Conservation (phyloP, 2,113 vertebrate genomes). For the Indicator indicator region DNA sequence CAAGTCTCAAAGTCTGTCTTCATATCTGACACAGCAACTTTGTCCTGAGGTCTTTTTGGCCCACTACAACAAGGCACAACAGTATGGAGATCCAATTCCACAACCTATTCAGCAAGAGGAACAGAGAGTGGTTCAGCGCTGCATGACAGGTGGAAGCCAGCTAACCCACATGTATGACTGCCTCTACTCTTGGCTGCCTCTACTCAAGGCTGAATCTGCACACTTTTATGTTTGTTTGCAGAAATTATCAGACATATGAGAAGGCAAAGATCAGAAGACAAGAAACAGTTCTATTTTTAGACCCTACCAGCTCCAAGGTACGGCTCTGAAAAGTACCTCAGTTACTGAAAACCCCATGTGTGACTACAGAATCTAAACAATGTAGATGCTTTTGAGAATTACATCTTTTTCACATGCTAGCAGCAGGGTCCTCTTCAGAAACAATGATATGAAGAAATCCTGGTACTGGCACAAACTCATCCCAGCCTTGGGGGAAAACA, state of each 20-base stretch:
- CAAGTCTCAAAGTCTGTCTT: slow-evolving; percentile 90
- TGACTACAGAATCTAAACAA: background rate
- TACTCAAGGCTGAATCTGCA: background rate
- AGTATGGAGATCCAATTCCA: slow-evolving; percentile 85
- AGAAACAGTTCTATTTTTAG: background rate
- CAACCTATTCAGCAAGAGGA: slow-evolving; percentile 71
- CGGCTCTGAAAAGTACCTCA: background rate
- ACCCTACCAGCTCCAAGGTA: background rate
- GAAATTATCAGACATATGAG: background rate
- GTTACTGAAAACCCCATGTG: background rate
- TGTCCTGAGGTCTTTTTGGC: slow-evolving; percentile 96
- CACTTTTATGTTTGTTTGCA: background rate
- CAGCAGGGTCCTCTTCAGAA: background rate
- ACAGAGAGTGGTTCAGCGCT: background rate
- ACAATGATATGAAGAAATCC: background rate
- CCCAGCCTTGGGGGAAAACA: background rate
- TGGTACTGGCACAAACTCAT: background rate
- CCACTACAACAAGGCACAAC: slow-evolving; percentile 97
- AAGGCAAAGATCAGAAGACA: background rate
- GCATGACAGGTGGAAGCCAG: background rate
- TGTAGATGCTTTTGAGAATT: background rate
- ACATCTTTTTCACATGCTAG: background rate
- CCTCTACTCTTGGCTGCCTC: background rate
- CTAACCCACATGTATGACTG: background rate
- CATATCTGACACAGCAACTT: slow-evolving; percentile 90